phyloP scores from a whole-genome alignment of 2,797 vertebrate species.

The Spinibarbus caldwelli region DNA sequence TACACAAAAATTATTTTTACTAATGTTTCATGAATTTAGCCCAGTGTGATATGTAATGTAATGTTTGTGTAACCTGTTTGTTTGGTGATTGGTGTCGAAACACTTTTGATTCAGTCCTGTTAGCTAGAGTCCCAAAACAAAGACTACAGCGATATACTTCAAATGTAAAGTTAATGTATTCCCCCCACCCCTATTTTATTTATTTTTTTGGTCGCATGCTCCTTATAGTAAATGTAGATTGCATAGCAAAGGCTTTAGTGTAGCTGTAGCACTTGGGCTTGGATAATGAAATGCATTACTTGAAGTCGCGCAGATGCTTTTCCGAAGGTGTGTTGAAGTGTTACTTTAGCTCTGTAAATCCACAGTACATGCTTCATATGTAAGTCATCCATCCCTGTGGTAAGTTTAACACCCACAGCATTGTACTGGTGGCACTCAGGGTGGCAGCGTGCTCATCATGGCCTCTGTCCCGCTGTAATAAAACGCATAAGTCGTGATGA shows the following conservation, averaged over 20 bases:
- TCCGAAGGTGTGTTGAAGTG: constrained; percentile 33
- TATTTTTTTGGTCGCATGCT: neutral
- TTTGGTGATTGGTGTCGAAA: neutral
- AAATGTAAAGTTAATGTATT: neutral
- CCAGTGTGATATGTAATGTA: neutral
- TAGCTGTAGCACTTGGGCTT: neutral
- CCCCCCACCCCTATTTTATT: no score
- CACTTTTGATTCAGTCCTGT: neutral
- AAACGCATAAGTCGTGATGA: constrained; percentile 67
- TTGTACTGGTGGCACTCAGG: constrained; percentile 40
- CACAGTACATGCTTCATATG: constrained; percentile 38
- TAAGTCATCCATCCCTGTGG: constrained; percentile 34
- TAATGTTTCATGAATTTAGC: neutral
- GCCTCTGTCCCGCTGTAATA: constrained; percentile 60
- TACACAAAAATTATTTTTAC: no score
- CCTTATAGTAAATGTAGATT: no score
- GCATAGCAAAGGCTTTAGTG: neutral
- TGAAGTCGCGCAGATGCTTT: neutral
- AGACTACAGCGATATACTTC: no score
- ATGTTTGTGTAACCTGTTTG: no score
- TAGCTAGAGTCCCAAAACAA: neutral
- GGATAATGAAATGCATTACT: constrained; percentile 6
- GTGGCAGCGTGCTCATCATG: constrained; percentile 38
- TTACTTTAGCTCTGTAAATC: constrained; percentile 38
- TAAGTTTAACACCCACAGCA: constrained; percentile 45